Evolutionary conservation across 92 coral and sea anemone genomes (phyloP), one percentile per base, ranked within the genome.

Genomic region (Zoanthus sociatus): DNA sequence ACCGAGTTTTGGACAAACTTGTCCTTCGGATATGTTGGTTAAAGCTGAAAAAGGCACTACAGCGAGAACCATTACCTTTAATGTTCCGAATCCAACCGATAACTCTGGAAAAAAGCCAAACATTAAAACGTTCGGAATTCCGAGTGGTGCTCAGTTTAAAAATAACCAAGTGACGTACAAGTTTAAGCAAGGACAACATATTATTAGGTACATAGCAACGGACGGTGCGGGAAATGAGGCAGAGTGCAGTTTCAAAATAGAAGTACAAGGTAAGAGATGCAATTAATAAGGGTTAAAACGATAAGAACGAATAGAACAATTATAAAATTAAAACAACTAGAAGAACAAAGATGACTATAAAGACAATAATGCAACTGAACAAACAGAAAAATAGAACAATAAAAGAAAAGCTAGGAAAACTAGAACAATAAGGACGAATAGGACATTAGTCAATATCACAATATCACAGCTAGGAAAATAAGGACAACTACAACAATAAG

Each of bases 101-200:
- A 89, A 89, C 63, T 75, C 91, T 5, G 84, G 76, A 14, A 56
- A 89, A 10, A 56, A 26, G 63, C 88, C 88, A 3, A 89, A 84
- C 33, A 16, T 89, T 16, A 83, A 83, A 0, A 89, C 77, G 50
- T 53, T 51, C 3, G 95, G 95, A 50, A 2, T 76, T 76, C 88
- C 88, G 63, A 55, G 54, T 14, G 87, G 91, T 6, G 91, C 91
- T 42, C 88, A 84, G n/a, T 5, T 76, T 13, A 50, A 26, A 47
- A 32, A 50, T 18, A 64, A 64, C 32, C n/a, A 12, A 13, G 61
- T 76, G 47, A n/a, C 63, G 14, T 9, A 76, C n/a, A 77, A 55
- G 69, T 92, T 92, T 71, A 20, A 73, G 48, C 90, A 73, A 16
- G 95, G 95, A 9, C 77, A 90, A 55, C 89, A 92, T 82, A 53